Base-by-base conservation (phyloP, 2,888 invertebrate species). In the Cephus pulcher region DNA sequence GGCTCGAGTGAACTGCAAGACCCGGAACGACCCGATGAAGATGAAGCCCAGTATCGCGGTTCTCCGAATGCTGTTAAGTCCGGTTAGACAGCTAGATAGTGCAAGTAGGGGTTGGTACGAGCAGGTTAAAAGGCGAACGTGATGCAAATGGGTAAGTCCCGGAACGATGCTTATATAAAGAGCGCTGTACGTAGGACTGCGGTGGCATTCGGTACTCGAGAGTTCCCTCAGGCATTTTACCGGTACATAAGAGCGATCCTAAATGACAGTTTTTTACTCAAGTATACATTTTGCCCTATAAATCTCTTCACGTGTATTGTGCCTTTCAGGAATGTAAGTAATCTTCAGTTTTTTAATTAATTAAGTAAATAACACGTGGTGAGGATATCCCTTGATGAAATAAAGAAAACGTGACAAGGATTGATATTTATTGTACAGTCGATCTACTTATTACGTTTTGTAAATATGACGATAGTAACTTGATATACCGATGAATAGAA, bases 91-190 rank as follows among this genome's bases (percentile, higher is more conserved):
- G 56, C 56, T 56, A 56, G 56, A 71, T 34, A 32, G 33, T 23
- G 71, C 32, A 23, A 71, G 71, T 12, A 71, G 71, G 71, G 71
- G 71, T 15, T 71, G 71, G 71, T 34, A 33, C 12, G 23, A 71
- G 33, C 33, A 71, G 71, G 34, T 71, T 34, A 71, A 71, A 71
- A 71, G 71, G 32, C 71, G 71, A 71, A 71, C 71, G 71, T 71
- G 71, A 71, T 71, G 32, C 71, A 71, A 70, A 71, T 71, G 71
- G 71, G 4, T 30, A 3, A 32, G 71, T 11, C 71, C 32, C 71
- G 11, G 71, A 71, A 71, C 34, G 71, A 32, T 71, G 34, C 32
- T 71, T 71, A 71, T 71, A 71, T 71, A 71, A 71, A 71, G 32
- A 12, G 33, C 71, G 71, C 32, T 32, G 34, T 71, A 23, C 32